Base-by-base conservation (phyloP, 2,113 vertebrate genomes). In the Tapirus terrestris region DNA sequence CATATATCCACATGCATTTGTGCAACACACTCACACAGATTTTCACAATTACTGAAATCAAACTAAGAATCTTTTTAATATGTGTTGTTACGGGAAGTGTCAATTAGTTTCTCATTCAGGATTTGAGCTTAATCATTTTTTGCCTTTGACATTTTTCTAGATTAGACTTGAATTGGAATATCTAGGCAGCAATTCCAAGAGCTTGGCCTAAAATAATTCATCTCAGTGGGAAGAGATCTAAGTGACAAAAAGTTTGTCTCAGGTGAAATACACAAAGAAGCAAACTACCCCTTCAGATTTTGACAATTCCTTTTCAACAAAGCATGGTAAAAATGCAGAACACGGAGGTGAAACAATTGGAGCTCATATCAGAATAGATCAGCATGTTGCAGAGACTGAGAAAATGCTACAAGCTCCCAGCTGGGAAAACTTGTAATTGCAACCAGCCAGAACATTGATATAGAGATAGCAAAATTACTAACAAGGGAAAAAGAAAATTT, bases 381-480 rank as follows among this genome's bases (percentile, higher is more conserved):
- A 98, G 94, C 6, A 0, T 97, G 97, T 98, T 72, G 70, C 83
- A 95, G 95, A 97, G 93, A 98, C 96, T 85, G 97, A 97, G 96
- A 98, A 98, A 98, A 97, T 33, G 67, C 97, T 98, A 95, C 93
- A 98, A 98, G 92, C 33, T 98, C 97, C 98, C 98, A 98, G 97
- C 92, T 98, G 98, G 98, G 98, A 98, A 99, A 98, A 97, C 93
- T 97, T 98, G 97, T 98, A 98, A 99, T 99, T 98, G 98, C 98
- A 98, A 97, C 96, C 97, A 99, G 96, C 89, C 98, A 98, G 97
- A 98, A 98, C 97, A 98, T 68, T 98, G 98, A 98, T 98, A 98
- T 94, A 96, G 96, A 98, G 97, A 99, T 93, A 98, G 97, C 65
- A 98, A 98, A 98, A 97, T 97, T 87, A 97, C 98, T 98, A 98